Evolutionary conservation across 2,113 vertebrate species (phyloP).

Genomic region (Megaptera novaeangliae): DNA sequence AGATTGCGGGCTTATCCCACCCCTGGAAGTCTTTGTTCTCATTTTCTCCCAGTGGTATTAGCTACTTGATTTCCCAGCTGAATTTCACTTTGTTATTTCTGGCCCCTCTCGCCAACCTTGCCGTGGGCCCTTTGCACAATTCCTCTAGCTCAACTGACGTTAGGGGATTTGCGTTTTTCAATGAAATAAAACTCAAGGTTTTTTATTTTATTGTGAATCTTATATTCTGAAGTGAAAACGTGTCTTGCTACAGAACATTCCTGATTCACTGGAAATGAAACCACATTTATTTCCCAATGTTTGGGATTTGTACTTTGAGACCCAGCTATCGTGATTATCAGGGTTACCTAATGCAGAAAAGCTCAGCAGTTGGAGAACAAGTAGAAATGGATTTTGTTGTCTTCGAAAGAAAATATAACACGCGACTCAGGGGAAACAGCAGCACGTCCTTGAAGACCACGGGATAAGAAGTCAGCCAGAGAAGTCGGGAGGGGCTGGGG

Average conservation of each 20-base stretch:
- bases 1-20: not conserved
- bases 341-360: not conserved
- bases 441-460: not conserved
- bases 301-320: not conserved
- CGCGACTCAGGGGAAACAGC: not conserved
- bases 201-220: not conserved
- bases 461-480: not conserved
- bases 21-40: constrained; percentile 60
- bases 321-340: not conserved
- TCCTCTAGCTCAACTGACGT: not conserved
- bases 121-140: not conserved
- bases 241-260: not conserved
- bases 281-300: not conserved
- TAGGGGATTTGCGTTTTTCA: not conserved
- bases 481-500: rapidly evolving
- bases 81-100: constrained; percentile 40
- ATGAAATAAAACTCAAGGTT: not conserved
- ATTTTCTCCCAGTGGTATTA: not conserved
- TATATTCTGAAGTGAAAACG: not conserved
- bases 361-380: not conserved
- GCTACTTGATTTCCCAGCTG: constrained; percentile 33
- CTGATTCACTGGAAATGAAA: not conserved
- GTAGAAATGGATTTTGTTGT: not conserved
- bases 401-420: not conserved
- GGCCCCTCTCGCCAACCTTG: not conserved